These are phyloP conservation scores for Exocentrus adspersus DNA, from an alignment of 2,888 invertebrate species.

Conservation along the genomic window DNA sequence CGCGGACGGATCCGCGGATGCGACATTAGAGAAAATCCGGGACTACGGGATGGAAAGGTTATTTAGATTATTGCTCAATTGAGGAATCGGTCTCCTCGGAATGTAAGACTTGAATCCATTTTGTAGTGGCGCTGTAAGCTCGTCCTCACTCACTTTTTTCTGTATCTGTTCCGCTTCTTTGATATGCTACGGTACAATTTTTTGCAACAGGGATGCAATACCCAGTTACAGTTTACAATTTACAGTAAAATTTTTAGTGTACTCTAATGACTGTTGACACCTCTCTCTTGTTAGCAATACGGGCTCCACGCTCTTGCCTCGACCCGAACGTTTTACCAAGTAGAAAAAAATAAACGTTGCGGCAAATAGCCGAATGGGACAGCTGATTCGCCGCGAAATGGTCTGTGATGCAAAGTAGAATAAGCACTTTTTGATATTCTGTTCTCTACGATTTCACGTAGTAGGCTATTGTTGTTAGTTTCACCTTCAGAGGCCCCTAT, in stretches of 20 bases:
- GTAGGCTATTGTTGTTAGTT: conserved; percentile 55
- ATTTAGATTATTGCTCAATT: too few species aligned
- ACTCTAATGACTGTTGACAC: too few species aligned
- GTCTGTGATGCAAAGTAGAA: conserved; percentile 58
- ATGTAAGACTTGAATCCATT: too few species aligned
- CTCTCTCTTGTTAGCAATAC: background rate
- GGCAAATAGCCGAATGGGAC: conserved; percentile 52
- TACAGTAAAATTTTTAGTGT: too few species aligned
- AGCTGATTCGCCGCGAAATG: conserved; percentile 52
- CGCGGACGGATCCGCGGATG: background rate
- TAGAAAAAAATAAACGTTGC: conserved; percentile 36
- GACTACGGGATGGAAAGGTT: too few species aligned
- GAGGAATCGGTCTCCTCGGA: too few species aligned
- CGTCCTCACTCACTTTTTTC: too few species aligned
- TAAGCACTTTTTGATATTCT: conserved; percentile 51
- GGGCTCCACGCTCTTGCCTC: background rate
- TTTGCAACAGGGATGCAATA: too few species aligned
- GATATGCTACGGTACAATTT: too few species aligned
- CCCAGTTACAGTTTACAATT: too few species aligned
- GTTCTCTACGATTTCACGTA: conserved; percentile 41
- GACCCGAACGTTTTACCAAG: conserved; percentile 40
- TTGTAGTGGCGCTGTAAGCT: too few species aligned
- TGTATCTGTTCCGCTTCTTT: too few species aligned
- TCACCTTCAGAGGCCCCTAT: conserved; percentile 23
- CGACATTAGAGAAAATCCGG: background rate